These are phyloP conservation scores for Andinoacara biseriatus DNA, from an alignment of 2,113 vertebrate genomes.

Conservation along the genomic window DNA sequence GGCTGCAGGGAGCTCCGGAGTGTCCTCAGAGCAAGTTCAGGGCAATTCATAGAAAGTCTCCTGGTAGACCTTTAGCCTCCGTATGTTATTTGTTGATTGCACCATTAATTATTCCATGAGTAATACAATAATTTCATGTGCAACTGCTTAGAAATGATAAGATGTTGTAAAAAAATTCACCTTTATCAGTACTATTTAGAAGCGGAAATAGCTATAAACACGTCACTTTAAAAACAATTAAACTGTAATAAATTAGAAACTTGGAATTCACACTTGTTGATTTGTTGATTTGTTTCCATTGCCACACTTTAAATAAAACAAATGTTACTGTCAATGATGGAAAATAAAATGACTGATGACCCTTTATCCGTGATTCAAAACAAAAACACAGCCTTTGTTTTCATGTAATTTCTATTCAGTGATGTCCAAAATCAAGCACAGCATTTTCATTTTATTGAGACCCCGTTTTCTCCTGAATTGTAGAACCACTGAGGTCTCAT, in stretches of 20 bases:
- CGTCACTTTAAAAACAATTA: background rate
- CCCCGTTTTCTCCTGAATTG: conserved; percentile 13
- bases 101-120: conserved; percentile 26
- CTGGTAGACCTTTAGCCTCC: conserved; percentile 1
- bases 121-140: conserved; percentile 16
- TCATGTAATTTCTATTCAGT: background rate
- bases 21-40: conserved; percentile 61
- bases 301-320: background rate
- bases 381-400: background rate
- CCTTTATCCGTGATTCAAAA: background rate
- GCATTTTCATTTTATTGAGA: background rate
- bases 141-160: conserved; percentile 17
- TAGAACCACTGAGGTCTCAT: conserved; percentile 5
- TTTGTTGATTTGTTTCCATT: background rate
- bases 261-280: background rate
- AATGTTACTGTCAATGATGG: background rate
- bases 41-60: conserved; percentile 7
- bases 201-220: conserved; percentile 12
- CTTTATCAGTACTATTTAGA: background rate
- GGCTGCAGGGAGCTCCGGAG: conserved; percentile 15
- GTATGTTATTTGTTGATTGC: conserved; percentile 27
- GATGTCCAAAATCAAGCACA: background rate
- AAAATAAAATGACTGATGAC: background rate
- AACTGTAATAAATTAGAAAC: background rate
- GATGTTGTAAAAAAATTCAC: background rate